phyloP scores from a whole-genome alignment of 2,113 vertebrate genomes.

The Syrrhaptes paradoxus region DNA sequence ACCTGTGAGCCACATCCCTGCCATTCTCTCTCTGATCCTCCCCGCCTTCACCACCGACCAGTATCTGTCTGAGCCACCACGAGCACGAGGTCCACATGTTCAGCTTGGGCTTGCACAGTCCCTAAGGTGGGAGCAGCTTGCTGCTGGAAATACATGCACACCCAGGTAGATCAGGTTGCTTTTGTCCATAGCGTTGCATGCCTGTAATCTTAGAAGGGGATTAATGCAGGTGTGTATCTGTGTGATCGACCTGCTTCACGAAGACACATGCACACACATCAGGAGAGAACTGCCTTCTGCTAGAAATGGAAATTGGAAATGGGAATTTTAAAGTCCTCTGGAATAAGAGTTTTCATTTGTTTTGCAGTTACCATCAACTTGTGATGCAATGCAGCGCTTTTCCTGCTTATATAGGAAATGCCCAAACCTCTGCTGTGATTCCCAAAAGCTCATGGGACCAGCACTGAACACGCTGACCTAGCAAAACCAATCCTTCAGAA shows the following conservation, averaged over 20 bases:
- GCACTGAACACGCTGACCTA: neutral
- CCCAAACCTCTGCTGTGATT: neutral
- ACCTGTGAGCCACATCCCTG: neutral
- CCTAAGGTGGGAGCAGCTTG: neutral
- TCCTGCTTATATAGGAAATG: neutral
- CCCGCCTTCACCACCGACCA: neutral
- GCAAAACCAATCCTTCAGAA: neutral
- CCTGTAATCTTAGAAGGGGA: neutral
- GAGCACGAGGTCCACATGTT: neutral
- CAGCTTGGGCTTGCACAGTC: neutral
- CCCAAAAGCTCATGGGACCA: neutral
- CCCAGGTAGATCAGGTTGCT: neutral
- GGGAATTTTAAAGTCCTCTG: neutral
- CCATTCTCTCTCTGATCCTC: neutral
- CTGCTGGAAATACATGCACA: neutral
- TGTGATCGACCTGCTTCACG: neutral
- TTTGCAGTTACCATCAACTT: neutral
- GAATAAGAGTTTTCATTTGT: neutral
- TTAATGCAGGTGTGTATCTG: neutral
- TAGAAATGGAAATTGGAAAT: neutral
- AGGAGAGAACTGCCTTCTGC: neutral
- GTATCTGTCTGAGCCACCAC: rapidly evolving
- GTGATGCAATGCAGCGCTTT: neutral
- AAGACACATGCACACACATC: neutral
- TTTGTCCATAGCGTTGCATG: neutral